A percentile compares a stretch with the other conserved stretches of the same genome.
These are phyloP conservation scores for Hippocampus mohnikei DNA, from an alignment of 2,113 vertebrate species.

Conservation along the genomic window DNA sequence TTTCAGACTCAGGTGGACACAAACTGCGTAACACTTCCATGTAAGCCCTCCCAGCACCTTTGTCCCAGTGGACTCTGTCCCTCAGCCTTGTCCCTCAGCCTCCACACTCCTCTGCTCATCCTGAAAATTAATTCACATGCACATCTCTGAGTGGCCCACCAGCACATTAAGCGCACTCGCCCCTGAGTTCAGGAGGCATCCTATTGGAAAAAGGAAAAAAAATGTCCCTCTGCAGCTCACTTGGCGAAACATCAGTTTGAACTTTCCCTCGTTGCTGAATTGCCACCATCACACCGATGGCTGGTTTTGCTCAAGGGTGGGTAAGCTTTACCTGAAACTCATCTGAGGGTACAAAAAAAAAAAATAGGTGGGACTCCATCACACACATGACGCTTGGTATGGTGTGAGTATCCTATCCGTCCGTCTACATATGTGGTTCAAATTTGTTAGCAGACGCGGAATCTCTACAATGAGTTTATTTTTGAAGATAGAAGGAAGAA, in stretches of 20 bases:
- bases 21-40: too few species aligned
- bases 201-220: constrained; percentile 69
- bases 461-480: too few species aligned
- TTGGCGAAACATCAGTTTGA: constrained; percentile 66
- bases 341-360: background rate
- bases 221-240: constrained; percentile 57
- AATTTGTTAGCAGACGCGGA: too few species aligned
- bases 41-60: constrained; percentile 15
- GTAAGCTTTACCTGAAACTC: background rate
- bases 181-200: constrained; percentile 70
- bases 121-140: constrained; percentile 79
- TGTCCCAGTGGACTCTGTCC: constrained; percentile 58
- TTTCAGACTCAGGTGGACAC: too few species aligned
- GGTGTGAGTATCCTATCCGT: too few species aligned
- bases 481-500: too few species aligned
- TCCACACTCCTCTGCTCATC: constrained; percentile 77
- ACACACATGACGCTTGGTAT: too few species aligned
- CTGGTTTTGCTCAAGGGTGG: constrained; percentile 8
- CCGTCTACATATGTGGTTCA: too few species aligned
- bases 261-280: constrained; percentile 54
- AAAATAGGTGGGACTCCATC: background rate
- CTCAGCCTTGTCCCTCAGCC: constrained; percentile 64
- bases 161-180: constrained; percentile 62
- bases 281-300: constrained; percentile 42
- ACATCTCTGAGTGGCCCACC: constrained; percentile 69